A percentile compares a stretch with the other conserved stretches of the same genome.
phyloP scores from a whole-genome alignment of 2,113 vertebrate species.

The Tachysurus vachellii region DNA sequence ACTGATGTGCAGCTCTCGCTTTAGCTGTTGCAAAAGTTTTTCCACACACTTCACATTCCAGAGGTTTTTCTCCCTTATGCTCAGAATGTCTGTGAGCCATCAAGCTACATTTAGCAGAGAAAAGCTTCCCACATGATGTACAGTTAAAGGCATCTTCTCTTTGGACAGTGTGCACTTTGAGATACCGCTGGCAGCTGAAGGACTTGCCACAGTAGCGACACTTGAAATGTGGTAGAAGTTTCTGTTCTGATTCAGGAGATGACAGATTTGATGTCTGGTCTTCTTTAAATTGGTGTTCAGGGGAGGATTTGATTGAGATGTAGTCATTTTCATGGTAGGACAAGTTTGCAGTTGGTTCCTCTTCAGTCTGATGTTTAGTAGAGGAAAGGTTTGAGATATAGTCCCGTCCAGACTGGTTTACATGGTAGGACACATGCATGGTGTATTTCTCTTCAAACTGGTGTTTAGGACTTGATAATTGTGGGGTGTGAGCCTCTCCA shows the following conservation, averaged over 20 bases:
- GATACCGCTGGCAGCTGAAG: not conserved
- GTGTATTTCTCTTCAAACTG: not conserved
- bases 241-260: not conserved
- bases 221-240: not conserved
- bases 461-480: not conserved
- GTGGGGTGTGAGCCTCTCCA: not conserved
- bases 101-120: constrained; percentile 5
- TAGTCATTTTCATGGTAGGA: not conserved
- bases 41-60: not conserved
- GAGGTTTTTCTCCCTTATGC: constrained; percentile 4
- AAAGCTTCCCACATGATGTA: not conserved
- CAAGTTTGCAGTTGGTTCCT: not conserved
- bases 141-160: not conserved
- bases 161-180: constrained; percentile 1
- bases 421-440: not conserved
- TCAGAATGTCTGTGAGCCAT: not conserved
- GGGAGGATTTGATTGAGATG: not conserved
- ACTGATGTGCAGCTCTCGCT: not conserved
- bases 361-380: not conserved
- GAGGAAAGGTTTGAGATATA: not conserved
- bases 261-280: not conserved
- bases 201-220: constrained; percentile 3
- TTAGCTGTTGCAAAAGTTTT: constrained; percentile 1
- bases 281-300: not conserved
- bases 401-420: not conserved